Conservation (phyloP, 2,113 vertebrate genomes). For the Xiphophorus maculatus region DNA sequence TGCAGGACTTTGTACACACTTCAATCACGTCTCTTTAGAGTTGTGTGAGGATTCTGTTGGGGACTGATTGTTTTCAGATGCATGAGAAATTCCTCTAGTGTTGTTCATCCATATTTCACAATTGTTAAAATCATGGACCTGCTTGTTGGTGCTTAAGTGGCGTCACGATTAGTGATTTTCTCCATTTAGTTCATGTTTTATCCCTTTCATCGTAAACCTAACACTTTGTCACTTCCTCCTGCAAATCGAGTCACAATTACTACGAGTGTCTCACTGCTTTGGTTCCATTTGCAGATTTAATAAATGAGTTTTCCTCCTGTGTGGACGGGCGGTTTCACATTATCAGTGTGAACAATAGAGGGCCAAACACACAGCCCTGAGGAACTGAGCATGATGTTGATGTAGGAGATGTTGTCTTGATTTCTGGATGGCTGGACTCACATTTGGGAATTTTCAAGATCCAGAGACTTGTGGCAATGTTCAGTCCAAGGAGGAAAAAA, state of each 20-base stretch:
- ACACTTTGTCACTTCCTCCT: too few species aligned
- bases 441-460: not conserved
- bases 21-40: too few species aligned
- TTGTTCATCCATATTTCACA: too few species aligned
- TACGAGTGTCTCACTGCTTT: not conserved
- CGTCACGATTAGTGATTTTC: not conserved
- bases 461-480: not conserved
- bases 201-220: too few species aligned
- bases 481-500: not conserved
- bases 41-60: too few species aligned
- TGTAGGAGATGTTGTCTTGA: not conserved
- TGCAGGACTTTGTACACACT: too few species aligned
- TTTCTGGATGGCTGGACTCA: not conserved
- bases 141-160: not conserved
- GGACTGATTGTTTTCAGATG: too few species aligned
- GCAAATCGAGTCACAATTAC: too few species aligned
- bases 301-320: not conserved
- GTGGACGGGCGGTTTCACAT: not conserved
- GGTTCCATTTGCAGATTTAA: not conserved
- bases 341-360: not conserved
- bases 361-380: not conserved
- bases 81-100: too few species aligned
- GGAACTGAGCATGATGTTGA: not conserved
- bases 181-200: not conserved
- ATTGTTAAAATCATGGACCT: too few species aligned